Percentiles rank a stretch among this genome's conserved stretches.
Conservation (phyloP, 1,140 invertebrate genomes). For the Drosophila cardini region DNA sequence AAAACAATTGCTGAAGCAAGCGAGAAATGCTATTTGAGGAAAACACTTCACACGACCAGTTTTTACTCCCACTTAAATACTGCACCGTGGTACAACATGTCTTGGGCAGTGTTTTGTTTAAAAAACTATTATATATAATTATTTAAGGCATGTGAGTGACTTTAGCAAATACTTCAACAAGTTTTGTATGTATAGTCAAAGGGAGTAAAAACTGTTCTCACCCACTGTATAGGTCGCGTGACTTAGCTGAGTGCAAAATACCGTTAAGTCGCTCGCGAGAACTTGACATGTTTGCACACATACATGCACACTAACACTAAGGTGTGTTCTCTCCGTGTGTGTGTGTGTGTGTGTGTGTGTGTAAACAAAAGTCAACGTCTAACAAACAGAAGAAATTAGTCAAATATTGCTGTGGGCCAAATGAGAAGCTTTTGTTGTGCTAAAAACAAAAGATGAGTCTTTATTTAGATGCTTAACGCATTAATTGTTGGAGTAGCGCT, state of each 20-base stretch:
- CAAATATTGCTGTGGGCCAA: constrained; percentile 40
- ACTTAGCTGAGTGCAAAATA: constrained; percentile 27
- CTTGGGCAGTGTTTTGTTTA: neutral
- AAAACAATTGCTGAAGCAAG: constrained; percentile 8
- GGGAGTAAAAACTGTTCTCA: neutral
- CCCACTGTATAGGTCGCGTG: constrained; percentile 44
- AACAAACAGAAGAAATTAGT: constrained; percentile 52
- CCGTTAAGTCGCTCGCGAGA: constrained; percentile 35
- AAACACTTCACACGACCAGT: constrained; percentile 32
- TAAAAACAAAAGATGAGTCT: constrained; percentile 62
- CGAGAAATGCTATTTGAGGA: constrained; percentile 12
- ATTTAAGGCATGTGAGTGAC: neutral
- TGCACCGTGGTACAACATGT: constrained; percentile 22
- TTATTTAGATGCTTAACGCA: constrained; percentile 61
- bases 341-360: constrained; percentile 4
- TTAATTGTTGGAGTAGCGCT: constrained; percentile 31
- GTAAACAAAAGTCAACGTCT: constrained; percentile 7
- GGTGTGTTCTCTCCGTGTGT: neutral
- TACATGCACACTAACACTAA: constrained; percentile 2
- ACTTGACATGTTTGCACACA: constrained; percentile 37
- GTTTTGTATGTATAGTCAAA: neutral
- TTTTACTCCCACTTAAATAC: constrained; percentile 19
- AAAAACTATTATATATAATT: neutral
- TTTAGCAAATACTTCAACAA: no score
- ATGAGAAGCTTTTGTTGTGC: constrained; percentile 46